phyloP scores from a whole-genome alignment of 1,140 invertebrate genomes.

The Leptinotarsa defecta region DNA sequence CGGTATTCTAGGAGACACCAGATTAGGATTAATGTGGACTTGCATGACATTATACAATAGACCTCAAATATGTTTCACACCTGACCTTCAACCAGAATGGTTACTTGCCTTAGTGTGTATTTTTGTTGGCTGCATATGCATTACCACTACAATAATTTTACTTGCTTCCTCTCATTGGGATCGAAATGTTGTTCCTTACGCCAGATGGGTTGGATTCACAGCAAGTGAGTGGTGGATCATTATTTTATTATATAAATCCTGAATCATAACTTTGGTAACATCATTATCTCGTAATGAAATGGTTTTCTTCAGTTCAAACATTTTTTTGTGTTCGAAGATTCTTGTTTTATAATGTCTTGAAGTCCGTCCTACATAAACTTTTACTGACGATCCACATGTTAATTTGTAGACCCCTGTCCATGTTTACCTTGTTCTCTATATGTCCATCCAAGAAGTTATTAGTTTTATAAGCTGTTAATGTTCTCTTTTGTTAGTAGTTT shows the following conservation, averaged over 20 bases:
- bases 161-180: constrained; percentile 89
- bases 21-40: constrained; percentile 90
- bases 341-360: too few species aligned
- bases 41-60: constrained; percentile 91
- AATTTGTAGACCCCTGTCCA: too few species aligned
- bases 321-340: too few species aligned
- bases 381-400: too few species aligned
- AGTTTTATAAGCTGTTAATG: too few species aligned
- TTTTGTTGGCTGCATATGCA: constrained; percentile 89
- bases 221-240: constrained; percentile 71
- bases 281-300: too few species aligned
- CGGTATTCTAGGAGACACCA: constrained; percentile 72
- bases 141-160: constrained; percentile 88
- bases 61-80: constrained; percentile 84
- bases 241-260: background rate
- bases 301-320: too few species aligned
- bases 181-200: constrained; percentile 86
- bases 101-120: constrained; percentile 87
- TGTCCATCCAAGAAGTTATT: too few species aligned
- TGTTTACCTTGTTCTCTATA: too few species aligned
- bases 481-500: too few species aligned
- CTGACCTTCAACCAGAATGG: constrained; percentile 88
- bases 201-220: constrained; percentile 93
- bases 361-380: too few species aligned
- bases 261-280: too few species aligned